Base-by-base conservation (phyloP, 2,113 vertebrate species). In the Varanus salvator region DNA sequence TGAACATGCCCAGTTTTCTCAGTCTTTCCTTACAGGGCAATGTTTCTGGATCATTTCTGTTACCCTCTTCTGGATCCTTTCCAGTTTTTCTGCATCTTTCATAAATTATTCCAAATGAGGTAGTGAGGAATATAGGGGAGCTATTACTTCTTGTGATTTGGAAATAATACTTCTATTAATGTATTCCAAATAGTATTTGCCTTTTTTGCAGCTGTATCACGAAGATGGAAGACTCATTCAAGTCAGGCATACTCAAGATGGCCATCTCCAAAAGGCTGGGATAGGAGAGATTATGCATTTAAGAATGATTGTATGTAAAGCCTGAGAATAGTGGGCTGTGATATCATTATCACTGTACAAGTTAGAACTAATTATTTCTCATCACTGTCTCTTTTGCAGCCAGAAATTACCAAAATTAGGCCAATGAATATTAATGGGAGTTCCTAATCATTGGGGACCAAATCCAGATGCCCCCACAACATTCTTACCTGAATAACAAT, bases 341-440 rank as follows among this genome's bases (percentile, higher is more conserved):
- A 54, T 68, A 31, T 69, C 34, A 57, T 44, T 31, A 85, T 71
- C 52, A 69, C 23, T 90, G 69, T 69, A 78, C 74, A 80, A 89
- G 50, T 48, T 75, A 85, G 89, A 92, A 8, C 68, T 96, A 96
- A 96, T 93, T 91, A 95, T 78, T 95, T 94, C 93, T 87, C 82
- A 87, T 72, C 94, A 76, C 21, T 50, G 85, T n/a, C 44, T 90
- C 0, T 0, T 68, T 82, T 80, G 71, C 34, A 87, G 81, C 92
- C 92, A 94, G 68, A 95, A 94, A 96, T 93, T 92, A 93, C 77
- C 77, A 92, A 93, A 94, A 93, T 93, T 88, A 92, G 88, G 78
- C 90, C 91, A 92, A 93, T 90, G 91, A 95, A 95, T 96, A 95
- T 85, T 92, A 94, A 96, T 71, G 86, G 93, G 84, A 82, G 31